Base-by-base conservation (phyloP, 2,113 vertebrate genomes). In the Pontoporia blainvillei region DNA sequence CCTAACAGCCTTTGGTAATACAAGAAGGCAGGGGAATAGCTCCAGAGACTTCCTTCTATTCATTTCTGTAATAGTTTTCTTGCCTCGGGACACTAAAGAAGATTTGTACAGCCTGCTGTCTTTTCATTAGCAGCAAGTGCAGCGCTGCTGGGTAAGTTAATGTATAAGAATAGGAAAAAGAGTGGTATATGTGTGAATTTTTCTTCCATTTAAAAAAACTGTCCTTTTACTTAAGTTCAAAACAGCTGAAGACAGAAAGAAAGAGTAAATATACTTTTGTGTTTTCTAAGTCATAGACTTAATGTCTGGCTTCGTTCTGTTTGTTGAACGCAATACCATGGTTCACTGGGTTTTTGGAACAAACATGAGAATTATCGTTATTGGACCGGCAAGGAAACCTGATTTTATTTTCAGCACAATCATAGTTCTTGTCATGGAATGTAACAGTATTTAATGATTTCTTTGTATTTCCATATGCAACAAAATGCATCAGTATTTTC, bases 1-100 rank as follows among this genome's bases (percentile, higher is more conserved):
- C 93, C 94, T 98, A 98, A 98, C 98, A 96, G 97, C 96, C 97
- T 98, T 98, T 98, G 97, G 92, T 98, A 98, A 98, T 98, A 98
- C 96, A 98, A 98, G 97, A 97, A 98, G 96, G 96, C 96, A 98
- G 96, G 82, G 79, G 54, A 83, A 98, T 97, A 95, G 91, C 99
- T 99, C 96, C 98, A 96, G 98, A 99, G 98, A 98, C 96, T 97
- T 95, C 95, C 95, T 98, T 97, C 98, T 98, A 97, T 99, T 99
- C 98, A 98, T 98, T 98, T 98, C 95, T 98, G 59, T 98, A 98
- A 98, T 98, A 98, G 98, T 98, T 98, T 99, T 97, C 98, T 98
- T 99, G 97, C 98, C 98, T 98, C 98, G 0, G 97, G 98, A 99
- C 98, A 97, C 96, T 98, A 98, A 96, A 98, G 98, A 98, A 98